These are phyloP conservation scores for Stigmatopora argus DNA, from an alignment of 2,113 vertebrate genomes.

Conservation along the genomic window DNA sequence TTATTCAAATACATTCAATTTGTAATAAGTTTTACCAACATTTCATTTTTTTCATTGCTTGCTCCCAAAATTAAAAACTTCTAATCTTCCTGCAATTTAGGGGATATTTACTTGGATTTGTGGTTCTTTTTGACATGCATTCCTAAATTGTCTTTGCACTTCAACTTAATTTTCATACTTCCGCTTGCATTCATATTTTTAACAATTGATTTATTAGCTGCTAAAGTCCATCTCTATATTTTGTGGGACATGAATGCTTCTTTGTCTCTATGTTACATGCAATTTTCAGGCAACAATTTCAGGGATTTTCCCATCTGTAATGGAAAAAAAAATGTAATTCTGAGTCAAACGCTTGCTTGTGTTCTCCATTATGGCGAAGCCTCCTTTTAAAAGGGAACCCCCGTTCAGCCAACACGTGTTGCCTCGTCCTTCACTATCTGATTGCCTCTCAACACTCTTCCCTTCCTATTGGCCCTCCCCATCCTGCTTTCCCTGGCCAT, in stretches of 20 bases:
- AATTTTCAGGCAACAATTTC: background rate
- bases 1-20: too few species aligned
- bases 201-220: too few species aligned
- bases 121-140: too few species aligned
- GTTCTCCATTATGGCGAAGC: slow-evolving; percentile 34
- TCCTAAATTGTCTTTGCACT: too few species aligned
- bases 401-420: slow-evolving; percentile 13
- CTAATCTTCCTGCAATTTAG: too few species aligned
- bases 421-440: slow-evolving; percentile 43
- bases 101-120: too few species aligned
- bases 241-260: background rate
- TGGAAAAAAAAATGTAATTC: background rate
- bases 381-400: slow-evolving; percentile 30
- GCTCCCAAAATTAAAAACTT: too few species aligned
- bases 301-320: background rate
- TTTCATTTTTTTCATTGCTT: too few species aligned
- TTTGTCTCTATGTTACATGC: too few species aligned
- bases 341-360: slow-evolving; percentile 22
- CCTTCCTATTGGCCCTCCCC: slow-evolving; percentile 30
- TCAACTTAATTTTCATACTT: too few species aligned
- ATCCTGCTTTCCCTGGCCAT: slow-evolving; percentile 30
- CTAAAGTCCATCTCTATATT: background rate
- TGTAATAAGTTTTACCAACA: too few species aligned
- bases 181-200: too few species aligned
- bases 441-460: slow-evolving; percentile 46